Evolutionary conservation across 64 coral and sea anemone genomes (phyloP).

Genomic region (Montipora sp.): DNA sequence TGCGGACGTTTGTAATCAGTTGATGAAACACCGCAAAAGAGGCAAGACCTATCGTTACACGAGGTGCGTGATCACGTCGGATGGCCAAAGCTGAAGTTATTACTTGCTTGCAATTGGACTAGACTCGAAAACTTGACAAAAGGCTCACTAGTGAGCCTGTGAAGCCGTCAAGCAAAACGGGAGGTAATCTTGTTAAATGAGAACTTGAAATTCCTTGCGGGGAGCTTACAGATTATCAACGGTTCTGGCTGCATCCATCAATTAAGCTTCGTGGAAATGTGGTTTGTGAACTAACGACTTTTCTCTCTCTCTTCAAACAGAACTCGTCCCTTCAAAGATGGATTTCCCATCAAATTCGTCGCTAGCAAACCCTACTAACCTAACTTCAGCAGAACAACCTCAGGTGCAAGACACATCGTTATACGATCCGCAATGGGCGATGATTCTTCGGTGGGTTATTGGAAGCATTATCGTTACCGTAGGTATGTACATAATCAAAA

Average conservation of each 20-base stretch:
- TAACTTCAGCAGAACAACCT: not conserved
- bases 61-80: not conserved
- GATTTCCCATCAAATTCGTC: not conserved
- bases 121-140: not conserved
- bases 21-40: not conserved
- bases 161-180: too few relatives aligned
- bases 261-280: not conserved
- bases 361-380: not conserved
- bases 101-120: too few relatives aligned
- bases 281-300: not conserved
- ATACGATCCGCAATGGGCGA: slow-evolving; percentile 51
- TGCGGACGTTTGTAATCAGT: slow-evolving; percentile 4
- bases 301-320: slow-evolving; percentile 10
- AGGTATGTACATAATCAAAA: slow-evolving; percentile 30
- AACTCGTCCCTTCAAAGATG: slow-evolving; percentile 27
- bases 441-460: slow-evolving; percentile 43
- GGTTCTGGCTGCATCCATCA: not conserved
- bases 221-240: not conserved
- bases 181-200: too few relatives aligned
- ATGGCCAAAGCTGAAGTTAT: not conserved
- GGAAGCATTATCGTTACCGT: slow-evolving; percentile 36
- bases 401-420: not conserved
- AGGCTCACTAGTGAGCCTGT: not conserved
- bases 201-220: not conserved
- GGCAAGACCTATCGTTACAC: not conserved